A percentile compares a stretch with the other conserved stretches of the same genome.
Conservation (phyloP, 2,888 invertebrate species). For the Hermodice carunculata region DNA sequence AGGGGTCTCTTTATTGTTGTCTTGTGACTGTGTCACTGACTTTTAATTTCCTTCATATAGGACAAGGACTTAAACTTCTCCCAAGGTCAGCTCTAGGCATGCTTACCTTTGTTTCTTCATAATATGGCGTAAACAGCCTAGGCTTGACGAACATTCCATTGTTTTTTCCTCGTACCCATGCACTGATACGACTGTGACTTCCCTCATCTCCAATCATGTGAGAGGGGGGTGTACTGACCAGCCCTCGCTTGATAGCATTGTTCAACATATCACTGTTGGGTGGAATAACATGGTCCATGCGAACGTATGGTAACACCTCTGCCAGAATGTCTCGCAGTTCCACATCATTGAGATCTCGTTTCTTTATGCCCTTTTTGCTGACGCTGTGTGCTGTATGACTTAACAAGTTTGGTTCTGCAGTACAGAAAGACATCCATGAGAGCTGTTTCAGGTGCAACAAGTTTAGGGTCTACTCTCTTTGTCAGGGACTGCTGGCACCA, state of each 20-base stretch:
- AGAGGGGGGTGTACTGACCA: slow-evolving; percentile 85
- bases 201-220: slow-evolving; percentile 85
- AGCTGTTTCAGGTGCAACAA: slow-evolving; percentile 6
- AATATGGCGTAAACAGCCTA: slow-evolving; percentile 92
- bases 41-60: too few species aligned
- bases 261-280: slow-evolving; percentile 75
- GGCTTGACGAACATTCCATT: slow-evolving; percentile 78
- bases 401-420: slow-evolving; percentile 86
- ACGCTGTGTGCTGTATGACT: slow-evolving; percentile 95
- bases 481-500: too few species aligned
- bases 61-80: too few species aligned
- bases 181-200: slow-evolving; percentile 54
- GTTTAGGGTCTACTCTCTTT: neutral
- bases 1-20: too few species aligned
- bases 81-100: too few species aligned
- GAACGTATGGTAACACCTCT: slow-evolving; percentile 85
- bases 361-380: slow-evolving; percentile 85
- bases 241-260: slow-evolving; percentile 78
- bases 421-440: neutral
- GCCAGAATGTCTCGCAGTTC: slow-evolving; percentile 88
- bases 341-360: slow-evolving; percentile 84
- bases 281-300: slow-evolving; percentile 92
- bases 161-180: slow-evolving; percentile 67
- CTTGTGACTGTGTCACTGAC: too few species aligned
- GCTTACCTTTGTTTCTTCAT: slow-evolving; percentile 89